Evolutionary conservation across 2,888 invertebrate species (phyloP), one percentile per base, ranked within the genome.

Genomic region (Muscina levida): DNA sequence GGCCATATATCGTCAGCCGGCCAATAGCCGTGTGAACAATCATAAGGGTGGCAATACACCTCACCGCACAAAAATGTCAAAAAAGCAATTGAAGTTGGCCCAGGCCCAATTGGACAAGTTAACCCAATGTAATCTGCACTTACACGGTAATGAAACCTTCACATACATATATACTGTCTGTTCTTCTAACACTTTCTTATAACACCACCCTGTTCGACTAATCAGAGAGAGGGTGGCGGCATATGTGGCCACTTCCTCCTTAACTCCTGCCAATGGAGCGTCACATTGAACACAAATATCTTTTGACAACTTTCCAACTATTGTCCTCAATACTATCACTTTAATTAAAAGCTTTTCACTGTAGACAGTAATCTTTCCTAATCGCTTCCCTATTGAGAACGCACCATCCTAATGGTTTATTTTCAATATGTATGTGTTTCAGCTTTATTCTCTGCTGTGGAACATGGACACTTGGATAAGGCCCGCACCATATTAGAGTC

Each of bases 391-490:
- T 72, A 17, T 68, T 77, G 67, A 67, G 67, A 67, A 39, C 39
- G 42, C 59, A 51, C 46, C 66, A n/a, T 31, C 3, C 31, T 31
- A 31, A n/a, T n/a, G n/a, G n/a, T 31, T 24, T 68, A 66, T 11
- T 44, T 4, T 17, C n/a, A 48, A 10, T 53, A 5, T 48, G 39
- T 46, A 10, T 65, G 13, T 65, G 13, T 48, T 10, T 65, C 93
- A 98, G 98, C 97, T 71, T 92, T 98, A 62, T 97, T 98, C 89
- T 96, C 97, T 44, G 98, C 98, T 5, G 97, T 98, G 44, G 98
- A 98, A 91, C 97, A 98, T 91, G 97, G 97, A 70, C 97, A 98
- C 90, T 91, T 97, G 87, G 98, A 98, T 87, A 96, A 97, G 89
- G 97, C 97, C 8, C 93, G 95, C 85, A 95, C 96, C 72, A 97